Evolutionary conservation across 2,888 invertebrate genomes (phyloP), one percentile per base, ranked within the genome.

Genomic region (Coenonympha arcania): DNA sequence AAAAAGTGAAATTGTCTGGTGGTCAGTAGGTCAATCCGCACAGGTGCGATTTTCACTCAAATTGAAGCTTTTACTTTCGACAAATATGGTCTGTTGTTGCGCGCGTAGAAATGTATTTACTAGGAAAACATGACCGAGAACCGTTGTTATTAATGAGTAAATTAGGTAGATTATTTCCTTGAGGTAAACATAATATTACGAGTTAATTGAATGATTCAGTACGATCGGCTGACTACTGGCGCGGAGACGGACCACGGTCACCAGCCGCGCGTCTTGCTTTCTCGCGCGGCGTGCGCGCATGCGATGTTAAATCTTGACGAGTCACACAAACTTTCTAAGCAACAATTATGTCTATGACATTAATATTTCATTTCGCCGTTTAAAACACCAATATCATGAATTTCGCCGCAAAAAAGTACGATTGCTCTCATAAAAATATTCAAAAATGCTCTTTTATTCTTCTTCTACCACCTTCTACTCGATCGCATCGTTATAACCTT

Each of bases 211-310:
- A 15, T 39, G 39, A 24, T 39, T 39, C 24, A 24, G 15, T 39
- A 24, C 30, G 13, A 13, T 13, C 49, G 57, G 60, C 48, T 48
- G 42, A 52, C 48, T 30, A 43, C 44, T 39, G 48, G 43, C 40
- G 42, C 33, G 36, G 50, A n/a, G n/a, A n/a, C n/a, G n/a, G n/a
- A n/a, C n/a, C 19, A 30, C 47, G 51, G 54, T 50, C 47, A 45
- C 18, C 48, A 53, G 48, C 43, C 65, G 64, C 69, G 59, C 70
- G 73, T 76, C 77, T 76, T 83, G 85, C 85, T 85, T 85, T 85
- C 86, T 84, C 79, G 84, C 76, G 79, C 80, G 75, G 75, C 81
- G 79, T 80, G 81, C 80, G 78, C 72, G 79, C 84, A 83, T 84
- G 85, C 84, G 73, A 83, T 79, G 79, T 78, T 75, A 73, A 76